Conservation (phyloP, 2,888 invertebrate species). For the Rhimphoctona megacephalus region DNA sequence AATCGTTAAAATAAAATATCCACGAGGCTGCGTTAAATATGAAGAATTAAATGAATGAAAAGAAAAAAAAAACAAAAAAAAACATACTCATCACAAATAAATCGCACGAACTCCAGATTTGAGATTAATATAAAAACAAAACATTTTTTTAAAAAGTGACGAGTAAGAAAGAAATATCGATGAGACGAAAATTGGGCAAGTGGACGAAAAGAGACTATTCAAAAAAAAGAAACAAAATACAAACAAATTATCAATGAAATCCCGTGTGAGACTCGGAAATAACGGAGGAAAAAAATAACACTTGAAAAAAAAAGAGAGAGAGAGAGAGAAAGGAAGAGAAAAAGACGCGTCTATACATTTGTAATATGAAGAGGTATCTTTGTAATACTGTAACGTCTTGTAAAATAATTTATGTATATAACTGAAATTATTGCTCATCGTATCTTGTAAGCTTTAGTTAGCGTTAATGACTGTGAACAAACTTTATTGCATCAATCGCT, state of each 20-base stretch:
- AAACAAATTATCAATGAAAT: slow-evolving; percentile 23
- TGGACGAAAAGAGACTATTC: slow-evolving; percentile 3
- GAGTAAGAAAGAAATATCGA: not conserved
- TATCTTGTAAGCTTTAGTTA: slow-evolving; percentile 84
- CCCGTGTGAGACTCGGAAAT: slow-evolving; percentile 29
- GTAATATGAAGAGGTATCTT: slow-evolving; percentile 76
- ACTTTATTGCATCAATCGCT: slow-evolving; percentile 74
- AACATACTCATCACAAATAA: slow-evolving; percentile 7
- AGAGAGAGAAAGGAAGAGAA: slow-evolving; percentile 2
- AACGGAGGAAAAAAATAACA: slow-evolving; percentile 29
- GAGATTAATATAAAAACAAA: slow-evolving; percentile 26
- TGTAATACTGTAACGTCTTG: slow-evolving; percentile 79
- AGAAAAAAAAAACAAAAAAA: not conserved
- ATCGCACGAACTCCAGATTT: slow-evolving; percentile 21
- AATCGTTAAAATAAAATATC: slow-evolving; percentile 53
- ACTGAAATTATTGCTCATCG: slow-evolving; percentile 84
- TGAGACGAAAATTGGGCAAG: slow-evolving; percentile 1
- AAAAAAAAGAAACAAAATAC: not conserved
- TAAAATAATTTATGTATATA: slow-evolving; percentile 84
- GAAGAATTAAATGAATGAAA: not conserved
- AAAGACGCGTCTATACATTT: slow-evolving; percentile 66
- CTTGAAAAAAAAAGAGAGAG: slow-evolving; percentile 11
- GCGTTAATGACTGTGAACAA: slow-evolving; percentile 81
- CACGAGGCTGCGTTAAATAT: slow-evolving; percentile 69
- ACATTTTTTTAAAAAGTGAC: not conserved